Base-by-base conservation (phyloP, 1,140 invertebrate genomes). In the Nylanderia fulva region DNA sequence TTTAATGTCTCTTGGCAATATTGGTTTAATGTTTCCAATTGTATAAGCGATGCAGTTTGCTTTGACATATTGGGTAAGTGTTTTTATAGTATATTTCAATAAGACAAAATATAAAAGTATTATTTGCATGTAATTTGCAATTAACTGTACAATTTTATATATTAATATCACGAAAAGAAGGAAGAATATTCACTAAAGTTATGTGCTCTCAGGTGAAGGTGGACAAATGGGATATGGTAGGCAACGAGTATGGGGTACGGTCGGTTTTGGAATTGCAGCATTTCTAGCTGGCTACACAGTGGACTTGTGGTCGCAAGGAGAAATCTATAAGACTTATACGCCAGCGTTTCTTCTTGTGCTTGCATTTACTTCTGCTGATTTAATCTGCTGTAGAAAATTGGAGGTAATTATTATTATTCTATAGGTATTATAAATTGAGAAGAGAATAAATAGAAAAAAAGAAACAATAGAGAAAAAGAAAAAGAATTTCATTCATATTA, bases 1-100 rank as follows among this genome's bases (percentile, higher is more conserved):
- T 4, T 91, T 97, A 7, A 96, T 97, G 94, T 96, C 96, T 39
- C 77, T 97, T 1, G 97, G 97, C 42, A 96, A 96, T 1, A 96
- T 98, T 85, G 96, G 96, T 21, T 98, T 90, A 98, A 98, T 92
- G 97, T 98, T 0, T 95, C 95, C 24, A 98, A 97, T 89, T 97
- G 96, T 72, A 96, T 97, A 36, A 97, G 96, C 48, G 97, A 98
- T 94, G 97, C 97, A 29, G 96, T 98, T 71, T 98, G 97, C 93
- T 98, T 98, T 91, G 97, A 98, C 94, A 94, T 98, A 56, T 95
- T 98, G n/a, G n/a, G n/a, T n/a, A n/a, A n/a, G n/a, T n/a, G n/a
- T n/a, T n/a, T n/a, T 80, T 76, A 18, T 76, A 3, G 45, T 64
- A 54, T 61, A 48, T 52, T 68, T 58, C n/a, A n/a, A n/a, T 18